phyloP scores from a whole-genome alignment of 2,113 vertebrate species.

The Malurus elegans region DNA sequence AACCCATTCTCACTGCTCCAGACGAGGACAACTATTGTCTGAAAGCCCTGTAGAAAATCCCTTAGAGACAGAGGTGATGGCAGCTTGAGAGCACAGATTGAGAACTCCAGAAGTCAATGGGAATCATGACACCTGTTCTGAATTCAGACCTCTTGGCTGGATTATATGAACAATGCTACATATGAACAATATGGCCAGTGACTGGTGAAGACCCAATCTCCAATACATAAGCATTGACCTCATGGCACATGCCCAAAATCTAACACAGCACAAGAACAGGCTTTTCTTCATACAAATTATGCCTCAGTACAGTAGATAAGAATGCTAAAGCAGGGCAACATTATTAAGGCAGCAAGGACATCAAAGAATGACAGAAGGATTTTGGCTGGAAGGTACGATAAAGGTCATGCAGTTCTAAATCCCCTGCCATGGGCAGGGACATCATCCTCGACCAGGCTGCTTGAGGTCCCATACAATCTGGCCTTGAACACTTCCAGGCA shows the following conservation, averaged over 20 bases:
- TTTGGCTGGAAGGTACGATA: not conserved
- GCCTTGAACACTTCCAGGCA: not conserved
- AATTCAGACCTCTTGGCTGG: not conserved
- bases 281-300: not conserved
- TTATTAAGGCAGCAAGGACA: not conserved
- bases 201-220: not conserved
- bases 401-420: not conserved
- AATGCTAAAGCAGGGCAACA: not conserved
- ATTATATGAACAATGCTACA: not conserved
- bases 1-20: not conserved
- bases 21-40: not conserved
- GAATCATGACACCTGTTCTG: rapidly evolving
- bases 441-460: not conserved
- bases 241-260: not conserved
- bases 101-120: not conserved
- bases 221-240: not conserved
- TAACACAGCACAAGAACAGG: rapidly evolving
- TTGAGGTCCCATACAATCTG: not conserved
- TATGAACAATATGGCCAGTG: rapidly evolving
- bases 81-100: not conserved
- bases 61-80: not conserved
- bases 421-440: not conserved
- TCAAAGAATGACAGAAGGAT: not conserved
- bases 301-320: not conserved
- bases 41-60: not conserved